Percentiles rank a stretch among this genome's conserved stretches.
These are phyloP conservation scores for Drosophila greeni DNA, from an alignment of 2,888 invertebrate species.

Conservation along the genomic window DNA sequence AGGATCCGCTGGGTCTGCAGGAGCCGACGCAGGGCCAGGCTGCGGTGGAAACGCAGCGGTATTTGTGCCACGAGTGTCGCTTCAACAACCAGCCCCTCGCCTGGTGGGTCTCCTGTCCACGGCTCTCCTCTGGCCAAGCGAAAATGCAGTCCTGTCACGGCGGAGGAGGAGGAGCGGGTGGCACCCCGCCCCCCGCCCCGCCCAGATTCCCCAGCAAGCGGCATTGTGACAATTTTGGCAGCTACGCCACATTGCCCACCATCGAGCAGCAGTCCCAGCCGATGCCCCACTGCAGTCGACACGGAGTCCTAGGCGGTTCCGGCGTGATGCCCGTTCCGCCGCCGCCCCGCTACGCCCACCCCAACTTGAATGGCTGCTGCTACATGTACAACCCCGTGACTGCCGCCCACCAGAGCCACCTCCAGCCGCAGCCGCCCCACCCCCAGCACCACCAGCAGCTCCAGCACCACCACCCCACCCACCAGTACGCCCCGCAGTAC, in stretches of 20 bases:
- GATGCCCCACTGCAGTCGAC: slow-evolving; percentile 51
- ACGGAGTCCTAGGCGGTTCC: slow-evolving; percentile 23
- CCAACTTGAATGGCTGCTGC: slow-evolving; percentile 62
- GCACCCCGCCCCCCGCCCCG: slow-evolving; percentile 44
- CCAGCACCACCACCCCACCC: slow-evolving; percentile 32
- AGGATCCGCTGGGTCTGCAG: slow-evolving; percentile 1
- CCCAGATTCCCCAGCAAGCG: slow-evolving; percentile 60
- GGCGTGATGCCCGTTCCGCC: slow-evolving; percentile 23
- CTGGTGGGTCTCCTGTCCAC: slow-evolving; percentile 79
- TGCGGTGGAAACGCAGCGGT: slow-evolving; percentile 59
- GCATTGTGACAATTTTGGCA: slow-evolving; percentile 72
- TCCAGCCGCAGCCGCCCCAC: slow-evolving; percentile 44
- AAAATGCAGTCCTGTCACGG: slow-evolving; percentile 50
- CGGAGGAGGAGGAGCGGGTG: background rate
- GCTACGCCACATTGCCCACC: slow-evolving; percentile 67
- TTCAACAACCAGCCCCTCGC: slow-evolving; percentile 77
- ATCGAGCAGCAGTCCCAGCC: slow-evolving; percentile 53
- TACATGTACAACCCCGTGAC: slow-evolving; percentile 65
- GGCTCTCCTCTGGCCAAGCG: slow-evolving; percentile 65
- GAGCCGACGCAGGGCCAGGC: slow-evolving; percentile 19
- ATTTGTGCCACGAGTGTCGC: slow-evolving; percentile 76
- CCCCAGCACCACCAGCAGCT: slow-evolving; percentile 39
- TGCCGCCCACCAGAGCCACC: slow-evolving; percentile 28
- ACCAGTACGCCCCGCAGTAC: slow-evolving; percentile 52
- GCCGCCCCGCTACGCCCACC: slow-evolving; percentile 44